Conservation (phyloP, 2,888 invertebrate genomes). For the Latrodectus hesperus region DNA sequence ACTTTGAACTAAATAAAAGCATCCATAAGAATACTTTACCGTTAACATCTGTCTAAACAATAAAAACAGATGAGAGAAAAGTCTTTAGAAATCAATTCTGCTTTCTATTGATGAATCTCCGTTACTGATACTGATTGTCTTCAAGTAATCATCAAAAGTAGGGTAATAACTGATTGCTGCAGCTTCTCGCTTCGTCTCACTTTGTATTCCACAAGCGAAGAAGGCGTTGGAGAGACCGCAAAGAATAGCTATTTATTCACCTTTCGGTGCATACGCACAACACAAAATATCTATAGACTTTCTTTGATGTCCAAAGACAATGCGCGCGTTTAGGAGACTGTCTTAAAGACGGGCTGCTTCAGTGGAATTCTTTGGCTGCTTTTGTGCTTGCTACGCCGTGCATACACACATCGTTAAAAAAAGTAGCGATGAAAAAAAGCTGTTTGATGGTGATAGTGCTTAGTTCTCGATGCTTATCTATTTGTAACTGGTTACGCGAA, state of each 20-base stretch:
- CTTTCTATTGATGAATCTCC: neutral
- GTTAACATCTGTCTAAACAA: neutral
- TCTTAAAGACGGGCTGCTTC: constrained; percentile 47
- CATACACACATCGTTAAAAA: constrained; percentile 31
- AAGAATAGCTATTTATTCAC: constrained; percentile 39
- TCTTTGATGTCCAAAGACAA: constrained; percentile 35
- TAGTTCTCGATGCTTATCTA: constrained; percentile 58
- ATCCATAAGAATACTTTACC: too few species aligned
- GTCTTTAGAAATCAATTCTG: constrained; percentile 4
- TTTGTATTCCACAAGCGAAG: constrained; percentile 32
- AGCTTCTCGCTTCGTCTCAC: constrained; percentile 37
- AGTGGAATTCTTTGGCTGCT: constrained; percentile 43
- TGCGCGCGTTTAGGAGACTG: constrained; percentile 27
- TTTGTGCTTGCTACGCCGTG: constrained; percentile 49
- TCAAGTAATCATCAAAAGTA: constrained; percentile 35
- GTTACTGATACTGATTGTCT: constrained; percentile 36
- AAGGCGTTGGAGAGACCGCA: constrained; percentile 36
- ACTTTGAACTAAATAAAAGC: too few species aligned
- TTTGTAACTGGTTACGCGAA: constrained; percentile 62
- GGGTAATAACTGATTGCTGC: constrained; percentile 38
- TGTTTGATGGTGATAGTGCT: constrained; percentile 52
- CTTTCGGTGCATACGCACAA: constrained; percentile 8
- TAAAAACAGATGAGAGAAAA: constrained; percentile 6
- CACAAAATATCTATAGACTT: constrained; percentile 6
- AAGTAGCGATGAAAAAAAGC: constrained; percentile 10